These are phyloP conservation scores for Brachionus angularis DNA, from an alignment of 1,140 invertebrate genomes.

Conservation along the genomic window DNA sequence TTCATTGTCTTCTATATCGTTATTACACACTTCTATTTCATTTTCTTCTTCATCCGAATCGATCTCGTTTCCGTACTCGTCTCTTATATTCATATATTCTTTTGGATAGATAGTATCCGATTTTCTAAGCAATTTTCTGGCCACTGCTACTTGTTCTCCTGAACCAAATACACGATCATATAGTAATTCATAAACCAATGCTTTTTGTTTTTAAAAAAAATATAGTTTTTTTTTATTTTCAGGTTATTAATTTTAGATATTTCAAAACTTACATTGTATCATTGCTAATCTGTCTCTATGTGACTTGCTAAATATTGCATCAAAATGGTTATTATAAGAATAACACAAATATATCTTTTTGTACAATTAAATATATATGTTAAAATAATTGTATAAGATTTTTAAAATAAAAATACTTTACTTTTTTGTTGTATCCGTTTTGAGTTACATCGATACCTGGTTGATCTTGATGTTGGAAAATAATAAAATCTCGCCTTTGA, in stretches of 20 bases:
- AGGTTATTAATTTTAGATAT: too few species aligned
- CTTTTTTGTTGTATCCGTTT: constrained; percentile 62
- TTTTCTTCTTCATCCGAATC: constrained; percentile 15
- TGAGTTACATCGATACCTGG: constrained; percentile 63
- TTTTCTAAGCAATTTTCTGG: constrained; percentile 29
- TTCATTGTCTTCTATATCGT: not conserved
- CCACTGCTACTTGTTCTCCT: constrained; percentile 33
- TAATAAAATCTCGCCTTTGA: constrained; percentile 68
- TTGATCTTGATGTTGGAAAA: constrained; percentile 68
- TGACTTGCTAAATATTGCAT: constrained; percentile 39
- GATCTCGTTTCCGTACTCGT: constrained; percentile 19
- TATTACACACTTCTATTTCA: not conserved
- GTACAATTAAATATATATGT: not conserved
- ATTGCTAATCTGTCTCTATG: constrained; percentile 30
- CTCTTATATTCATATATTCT: constrained; percentile 35
- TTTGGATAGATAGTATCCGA: constrained; percentile 42
- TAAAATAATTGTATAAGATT: not conserved
- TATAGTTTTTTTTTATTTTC: too few species aligned
- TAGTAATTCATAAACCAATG: constrained; percentile 32
- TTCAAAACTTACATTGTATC: constrained; percentile 37
- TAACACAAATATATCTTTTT: constrained; percentile 2
- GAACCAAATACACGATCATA: constrained; percentile 36
- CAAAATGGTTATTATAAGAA: constrained; percentile 42
- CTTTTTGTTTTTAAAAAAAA: not conserved
- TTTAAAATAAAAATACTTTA: constrained; percentile 43